Evolutionary conservation across 1,140 invertebrate genomes (phyloP).

Genomic region (Polyergus mexicanus): DNA sequence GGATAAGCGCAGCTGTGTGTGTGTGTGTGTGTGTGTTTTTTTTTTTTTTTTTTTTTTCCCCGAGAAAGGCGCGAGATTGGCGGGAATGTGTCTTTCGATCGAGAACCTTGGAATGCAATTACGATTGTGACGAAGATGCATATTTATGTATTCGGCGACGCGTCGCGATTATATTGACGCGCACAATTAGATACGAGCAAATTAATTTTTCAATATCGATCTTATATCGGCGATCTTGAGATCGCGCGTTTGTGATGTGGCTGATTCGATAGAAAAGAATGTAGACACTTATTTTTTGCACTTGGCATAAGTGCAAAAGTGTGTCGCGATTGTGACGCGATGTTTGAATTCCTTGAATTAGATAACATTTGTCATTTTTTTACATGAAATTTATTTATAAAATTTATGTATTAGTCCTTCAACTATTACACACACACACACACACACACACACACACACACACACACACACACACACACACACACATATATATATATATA

Average conservation of each 20-base stretch:
- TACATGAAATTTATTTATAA: neutral
- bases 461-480: no score
- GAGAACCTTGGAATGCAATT: constrained; percentile 18
- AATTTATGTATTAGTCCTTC: neutral
- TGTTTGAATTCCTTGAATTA: neutral
- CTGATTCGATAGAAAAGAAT: neutral
- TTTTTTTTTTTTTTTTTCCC: constrained; percentile 5
- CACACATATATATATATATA: no score
- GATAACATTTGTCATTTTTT: neutral
- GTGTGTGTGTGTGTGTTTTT: no score
- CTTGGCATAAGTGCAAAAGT: neutral
- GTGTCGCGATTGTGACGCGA: neutral
- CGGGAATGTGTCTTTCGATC: neutral
- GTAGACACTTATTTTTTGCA: neutral
- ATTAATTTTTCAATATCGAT: constrained; percentile 41
- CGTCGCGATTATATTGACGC: constrained; percentile 22
- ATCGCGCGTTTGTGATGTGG: neutral
- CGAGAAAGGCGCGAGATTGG: neutral
- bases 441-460: no score
- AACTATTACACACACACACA: no score
- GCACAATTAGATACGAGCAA: constrained; percentile 10
- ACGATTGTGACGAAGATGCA: neutral
- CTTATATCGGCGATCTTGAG: constrained; percentile 27
- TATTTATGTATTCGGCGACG: constrained; percentile 25
- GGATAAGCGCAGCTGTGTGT: no score